Base-by-base conservation (phyloP, 2,113 vertebrate genomes). In the Channa maculata region DNA sequence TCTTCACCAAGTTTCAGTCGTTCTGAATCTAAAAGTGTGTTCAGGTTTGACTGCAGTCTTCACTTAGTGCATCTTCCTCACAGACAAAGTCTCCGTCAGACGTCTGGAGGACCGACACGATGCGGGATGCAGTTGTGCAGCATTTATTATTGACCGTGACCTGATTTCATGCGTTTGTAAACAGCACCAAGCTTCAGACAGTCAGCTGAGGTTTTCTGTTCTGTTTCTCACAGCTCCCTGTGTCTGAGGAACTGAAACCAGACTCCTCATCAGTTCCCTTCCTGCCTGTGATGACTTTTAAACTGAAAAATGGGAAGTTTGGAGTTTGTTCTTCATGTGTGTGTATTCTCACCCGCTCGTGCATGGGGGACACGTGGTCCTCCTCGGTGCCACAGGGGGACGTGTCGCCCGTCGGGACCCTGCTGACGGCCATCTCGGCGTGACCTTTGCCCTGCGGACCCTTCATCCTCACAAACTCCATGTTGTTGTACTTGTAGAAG, bases 381-480 rank as follows among this genome's bases (percentile, higher is more conserved):
- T 98, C 98, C 81, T 98, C 97, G 0, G 97, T 99, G 8, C 95
- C 96, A 2, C 95, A 98, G 0, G 97, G 97, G 7, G 97, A 98
- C 0, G 97, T 99, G 94, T 99, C 97, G 0, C 97, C 97, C 0
- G 97, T 98, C 13, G 97, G 95, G 77, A 99, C 97, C 5, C 98
- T 92, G 71, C 96, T 99, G 83, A 99, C 98, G 0, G 98, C 98
- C 98, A 99, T 99, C 92, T 99, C 98, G 0, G 98, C 98, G 0
- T 99, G 98, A 41, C 98, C 98, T 86, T 99, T 99, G 44, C 98
- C 98, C 89, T 99, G 98, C 0, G 98, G 98, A 3, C 98, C 98
- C 83, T 99, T 99, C 98, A 99, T 99, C 79, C 98, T 93, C 69
- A 99, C 98, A 49, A 99, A 99, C 93, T 99, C 98, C 98, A 99